Percentiles rank a stretch among this genome's conserved stretches.
phyloP scores from a whole-genome alignment of 2,888 invertebrate species.

The Cantharis rustica region DNA sequence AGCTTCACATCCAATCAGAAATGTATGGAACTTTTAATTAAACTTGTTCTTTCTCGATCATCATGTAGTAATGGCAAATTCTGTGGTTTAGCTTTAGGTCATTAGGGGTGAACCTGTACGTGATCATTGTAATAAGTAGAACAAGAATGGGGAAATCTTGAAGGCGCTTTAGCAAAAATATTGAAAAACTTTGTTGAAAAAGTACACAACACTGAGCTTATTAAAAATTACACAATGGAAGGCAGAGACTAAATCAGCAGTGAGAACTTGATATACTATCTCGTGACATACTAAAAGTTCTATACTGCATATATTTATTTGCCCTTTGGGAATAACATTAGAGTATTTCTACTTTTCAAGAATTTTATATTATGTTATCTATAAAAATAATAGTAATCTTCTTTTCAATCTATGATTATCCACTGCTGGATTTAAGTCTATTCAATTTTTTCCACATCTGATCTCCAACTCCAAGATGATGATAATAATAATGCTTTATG shows the following conservation, averaged over 20 bases:
- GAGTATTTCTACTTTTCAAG: too few species aligned
- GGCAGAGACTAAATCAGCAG: neutral
- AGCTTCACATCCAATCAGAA: neutral
- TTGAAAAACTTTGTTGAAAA: neutral
- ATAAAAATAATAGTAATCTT: too few species aligned
- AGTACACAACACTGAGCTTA: neutral
- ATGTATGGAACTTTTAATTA: constrained; percentile 11
- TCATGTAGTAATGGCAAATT: constrained; percentile 14
- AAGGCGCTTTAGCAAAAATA: neutral
- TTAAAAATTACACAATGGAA: neutral
- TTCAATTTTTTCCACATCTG: too few species aligned
- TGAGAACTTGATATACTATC: neutral
- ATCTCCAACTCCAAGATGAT: too few species aligned
- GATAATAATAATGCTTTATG: too few species aligned
- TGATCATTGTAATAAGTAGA: constrained; percentile 15
- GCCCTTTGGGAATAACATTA: too few species aligned
- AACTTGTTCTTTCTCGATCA: constrained; percentile 14
- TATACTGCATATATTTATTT: neutral
- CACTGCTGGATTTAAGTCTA: too few species aligned
- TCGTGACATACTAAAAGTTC: neutral
- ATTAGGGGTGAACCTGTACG: constrained; percentile 5
- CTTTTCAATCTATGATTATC: too few species aligned
- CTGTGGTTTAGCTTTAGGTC: constrained; percentile 7
- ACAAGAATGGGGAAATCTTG: neutral
- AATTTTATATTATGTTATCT: too few species aligned